A percentile compares a stretch with the other conserved stretches of the same genome.
These are phyloP conservation scores for Agrotis puta DNA, from an alignment of 2,888 invertebrate genomes.

Conservation along the genomic window DNA sequence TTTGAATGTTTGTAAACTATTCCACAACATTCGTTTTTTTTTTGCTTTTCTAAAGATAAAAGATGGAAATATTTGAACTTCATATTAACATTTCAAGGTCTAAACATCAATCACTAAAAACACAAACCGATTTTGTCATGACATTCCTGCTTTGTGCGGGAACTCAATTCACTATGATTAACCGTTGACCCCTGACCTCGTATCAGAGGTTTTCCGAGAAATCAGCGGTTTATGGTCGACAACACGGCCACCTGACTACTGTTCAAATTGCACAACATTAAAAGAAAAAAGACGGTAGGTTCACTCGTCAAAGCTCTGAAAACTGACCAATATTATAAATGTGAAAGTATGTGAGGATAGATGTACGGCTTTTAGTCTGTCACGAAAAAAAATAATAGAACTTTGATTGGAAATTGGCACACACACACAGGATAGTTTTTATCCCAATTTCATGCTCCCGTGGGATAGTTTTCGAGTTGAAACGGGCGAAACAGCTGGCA, in stretches of 20 bases:
- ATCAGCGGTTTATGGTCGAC: not conserved
- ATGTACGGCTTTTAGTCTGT: no score
- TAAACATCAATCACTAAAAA: not conserved
- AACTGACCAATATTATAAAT: no score
- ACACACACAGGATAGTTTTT: no score
- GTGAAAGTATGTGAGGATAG: no score
- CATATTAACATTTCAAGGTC: not conserved
- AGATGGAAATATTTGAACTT: no score
- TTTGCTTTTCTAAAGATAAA: not conserved
- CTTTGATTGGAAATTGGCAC: no score
- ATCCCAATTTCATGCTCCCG: no score
- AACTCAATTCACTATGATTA: not conserved
- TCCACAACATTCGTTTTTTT: no score
- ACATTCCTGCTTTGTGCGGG: not conserved
- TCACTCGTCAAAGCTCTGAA: not conserved
- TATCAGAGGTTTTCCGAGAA: conserved; percentile 20
- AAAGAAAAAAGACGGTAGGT: not conserved
- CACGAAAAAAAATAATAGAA: no score
- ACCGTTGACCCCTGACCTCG: conserved; percentile 1
- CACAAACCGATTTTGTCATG: not conserved
- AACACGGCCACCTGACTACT: conserved; percentile 4
- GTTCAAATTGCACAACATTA: not conserved
- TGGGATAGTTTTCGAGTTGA: no score
- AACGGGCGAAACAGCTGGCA: no score
- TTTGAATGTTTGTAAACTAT: no score